A percentile compares a stretch with the other conserved stretches of the same genome.
phyloP scores from a whole-genome alignment of 2,113 vertebrate species.

The Cinclus mexicanus region DNA sequence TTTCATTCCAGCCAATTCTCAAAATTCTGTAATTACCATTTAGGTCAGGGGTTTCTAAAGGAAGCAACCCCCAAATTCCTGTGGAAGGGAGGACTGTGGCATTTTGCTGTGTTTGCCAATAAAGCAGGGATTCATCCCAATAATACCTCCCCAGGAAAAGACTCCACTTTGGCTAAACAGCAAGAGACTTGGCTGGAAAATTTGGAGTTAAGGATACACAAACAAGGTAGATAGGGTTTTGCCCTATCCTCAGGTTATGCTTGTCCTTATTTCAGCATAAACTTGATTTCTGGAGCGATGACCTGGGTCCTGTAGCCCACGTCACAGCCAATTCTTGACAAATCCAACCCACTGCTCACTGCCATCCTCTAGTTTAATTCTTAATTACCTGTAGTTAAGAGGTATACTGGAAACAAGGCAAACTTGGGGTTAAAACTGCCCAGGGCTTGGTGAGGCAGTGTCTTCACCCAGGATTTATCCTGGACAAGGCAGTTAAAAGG shows the following conservation, averaged over 20 bases:
- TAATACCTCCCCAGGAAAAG: neutral
- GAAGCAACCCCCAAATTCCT: neutral
- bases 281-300: neutral
- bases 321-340: neutral
- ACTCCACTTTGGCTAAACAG: neutral
- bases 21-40: neutral
- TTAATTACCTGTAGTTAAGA: constrained; percentile 19
- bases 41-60: neutral
- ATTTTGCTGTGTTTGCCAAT: neutral
- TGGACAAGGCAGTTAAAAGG: neutral
- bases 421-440: neutral
- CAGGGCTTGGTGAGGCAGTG: rapidly evolving
- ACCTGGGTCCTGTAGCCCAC: rapidly evolving
- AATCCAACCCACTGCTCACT: neutral
- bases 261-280: neutral
- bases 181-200: neutral
- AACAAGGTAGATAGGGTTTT: neutral
- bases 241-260: rapidly evolving
- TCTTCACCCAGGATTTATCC: neutral
- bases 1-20: neutral
- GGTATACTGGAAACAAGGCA: neutral
- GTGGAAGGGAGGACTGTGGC: neutral
- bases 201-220: neutral
- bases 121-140: neutral
- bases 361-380: neutral